Conservation (phyloP, 2,113 vertebrate species). For the Indri indri region DNA sequence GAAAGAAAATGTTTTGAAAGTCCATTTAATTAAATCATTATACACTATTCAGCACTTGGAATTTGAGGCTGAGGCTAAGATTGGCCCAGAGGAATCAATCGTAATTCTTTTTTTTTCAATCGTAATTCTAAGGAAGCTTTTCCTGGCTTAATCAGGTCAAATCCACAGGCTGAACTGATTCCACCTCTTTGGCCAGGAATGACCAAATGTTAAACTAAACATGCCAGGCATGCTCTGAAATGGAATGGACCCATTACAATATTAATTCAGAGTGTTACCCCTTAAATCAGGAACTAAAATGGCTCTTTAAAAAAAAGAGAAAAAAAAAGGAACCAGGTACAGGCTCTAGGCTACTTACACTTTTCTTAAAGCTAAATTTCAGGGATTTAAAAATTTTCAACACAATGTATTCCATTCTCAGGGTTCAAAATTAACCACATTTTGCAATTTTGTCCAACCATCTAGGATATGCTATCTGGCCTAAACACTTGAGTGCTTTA, state of each 20-base stretch:
- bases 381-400: neutral
- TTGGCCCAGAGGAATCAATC: neutral
- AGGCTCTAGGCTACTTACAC: neutral
- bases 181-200: neutral
- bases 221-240: neutral
- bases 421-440: neutral
- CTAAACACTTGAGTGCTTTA: neutral
- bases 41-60: neutral
- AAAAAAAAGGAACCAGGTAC: neutral
- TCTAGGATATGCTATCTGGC: neutral
- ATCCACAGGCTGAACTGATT: neutral
- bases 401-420: neutral
- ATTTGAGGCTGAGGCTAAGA: neutral
- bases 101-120: neutral
- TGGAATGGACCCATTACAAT: neutral
- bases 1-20: neutral
- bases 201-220: neutral
- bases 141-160: neutral
- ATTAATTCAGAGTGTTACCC: neutral
- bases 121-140: neutral
- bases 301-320: neutral
- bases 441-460: neutral
- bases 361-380: conserved; percentile 3
- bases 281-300: neutral
- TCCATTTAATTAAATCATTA: neutral